phyloP scores from a whole-genome alignment of 2,888 invertebrate genomes.

The Andrena flavipes region DNA sequence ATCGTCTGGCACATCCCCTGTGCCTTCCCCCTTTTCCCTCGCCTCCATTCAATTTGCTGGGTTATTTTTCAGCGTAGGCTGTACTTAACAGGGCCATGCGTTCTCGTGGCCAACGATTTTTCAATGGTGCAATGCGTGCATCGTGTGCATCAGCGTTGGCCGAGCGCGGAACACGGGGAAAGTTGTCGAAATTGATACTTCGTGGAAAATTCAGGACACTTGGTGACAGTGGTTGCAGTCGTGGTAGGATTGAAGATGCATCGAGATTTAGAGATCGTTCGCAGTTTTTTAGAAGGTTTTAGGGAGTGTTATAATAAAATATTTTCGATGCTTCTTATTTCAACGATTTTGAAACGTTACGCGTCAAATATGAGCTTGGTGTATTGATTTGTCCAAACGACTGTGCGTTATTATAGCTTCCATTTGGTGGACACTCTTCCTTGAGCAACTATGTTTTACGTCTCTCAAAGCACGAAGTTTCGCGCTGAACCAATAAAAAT shows the following conservation, averaged over 20 bases:
- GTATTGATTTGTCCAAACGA: too few species aligned
- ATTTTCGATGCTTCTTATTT: too few species aligned
- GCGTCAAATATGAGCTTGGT: too few species aligned
- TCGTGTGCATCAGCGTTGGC: conserved; percentile 37
- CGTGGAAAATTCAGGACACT: neutral
- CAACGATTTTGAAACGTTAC: too few species aligned
- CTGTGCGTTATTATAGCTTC: too few species aligned
- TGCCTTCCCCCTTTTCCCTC: conserved; percentile 39
- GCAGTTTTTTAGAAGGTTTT: too few species aligned
- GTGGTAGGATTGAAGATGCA: neutral
- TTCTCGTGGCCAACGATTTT: conserved; percentile 62
- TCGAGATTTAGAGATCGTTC: neutral
- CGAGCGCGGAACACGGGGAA: conserved; percentile 3
- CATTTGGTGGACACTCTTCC: too few species aligned
- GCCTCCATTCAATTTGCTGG: conserved; percentile 73
- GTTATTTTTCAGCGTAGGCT: conserved; percentile 69
- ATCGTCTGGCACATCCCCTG: conserved; percentile 48
- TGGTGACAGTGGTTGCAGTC: neutral
- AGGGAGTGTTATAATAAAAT: too few species aligned
- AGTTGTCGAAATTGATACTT: neutral
- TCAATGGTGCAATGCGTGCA: conserved; percentile 49
- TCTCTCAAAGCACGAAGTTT: too few species aligned
- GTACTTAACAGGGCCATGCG: conserved; percentile 66
- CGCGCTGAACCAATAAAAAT: too few species aligned
- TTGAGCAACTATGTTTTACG: too few species aligned